Conservation (phyloP, 2,113 vertebrate genomes). For the Cochlearius cochlearius region DNA sequence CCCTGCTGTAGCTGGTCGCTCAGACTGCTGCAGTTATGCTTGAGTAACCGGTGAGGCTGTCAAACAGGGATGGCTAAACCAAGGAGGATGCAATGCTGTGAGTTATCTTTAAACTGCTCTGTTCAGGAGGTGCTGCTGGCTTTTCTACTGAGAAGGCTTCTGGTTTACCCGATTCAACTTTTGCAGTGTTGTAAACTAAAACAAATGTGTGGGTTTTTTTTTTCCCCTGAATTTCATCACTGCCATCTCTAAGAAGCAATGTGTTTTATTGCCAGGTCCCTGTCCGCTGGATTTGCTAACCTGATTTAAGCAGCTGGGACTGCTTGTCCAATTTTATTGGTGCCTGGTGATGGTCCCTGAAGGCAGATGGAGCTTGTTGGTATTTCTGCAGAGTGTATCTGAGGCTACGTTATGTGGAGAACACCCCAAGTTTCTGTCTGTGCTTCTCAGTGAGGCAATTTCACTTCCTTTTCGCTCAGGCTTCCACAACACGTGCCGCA, state of each 20-base stretch:
- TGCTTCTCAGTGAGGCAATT: not conserved
- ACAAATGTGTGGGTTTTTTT: not conserved
- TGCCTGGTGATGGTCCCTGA: not conserved
- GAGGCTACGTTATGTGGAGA: not conserved
- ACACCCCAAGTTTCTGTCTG: not conserved
- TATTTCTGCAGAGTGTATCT: not conserved
- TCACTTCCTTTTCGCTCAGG: not conserved
- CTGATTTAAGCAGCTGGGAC: not conserved
- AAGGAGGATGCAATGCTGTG: not conserved
- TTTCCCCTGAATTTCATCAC: not conserved
- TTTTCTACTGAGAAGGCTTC: not conserved
- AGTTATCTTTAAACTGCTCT: not conserved
- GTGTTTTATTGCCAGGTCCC: not conserved
- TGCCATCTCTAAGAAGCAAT: not conserved
- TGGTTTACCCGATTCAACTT: not conserved
- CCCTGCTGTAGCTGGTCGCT: not conserved
- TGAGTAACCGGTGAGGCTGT: not conserved
- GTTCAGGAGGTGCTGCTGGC: not conserved
- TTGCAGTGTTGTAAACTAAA: not conserved
- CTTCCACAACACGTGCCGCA: fast-evolving
- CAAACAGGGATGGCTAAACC: not conserved
- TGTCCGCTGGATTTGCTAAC: not conserved
- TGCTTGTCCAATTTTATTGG: not conserved
- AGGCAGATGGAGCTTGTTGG: not conserved
- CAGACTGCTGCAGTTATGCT: not conserved